Conservation (phyloP, 2,797 vertebrate species). For the Margarornis squamiger region DNA sequence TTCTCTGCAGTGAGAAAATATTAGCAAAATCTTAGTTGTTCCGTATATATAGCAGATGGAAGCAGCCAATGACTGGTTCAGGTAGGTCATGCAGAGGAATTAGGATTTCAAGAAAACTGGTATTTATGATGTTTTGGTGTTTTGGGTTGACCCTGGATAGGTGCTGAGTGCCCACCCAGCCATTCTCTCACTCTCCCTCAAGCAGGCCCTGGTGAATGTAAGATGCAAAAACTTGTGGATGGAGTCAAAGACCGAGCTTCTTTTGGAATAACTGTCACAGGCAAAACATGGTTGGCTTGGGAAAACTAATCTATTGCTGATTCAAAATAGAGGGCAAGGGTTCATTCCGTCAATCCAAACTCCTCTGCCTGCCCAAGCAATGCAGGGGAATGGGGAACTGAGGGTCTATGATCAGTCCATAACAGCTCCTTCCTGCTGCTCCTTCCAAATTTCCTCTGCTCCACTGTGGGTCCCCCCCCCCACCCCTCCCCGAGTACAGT, state of each 20-base stretch:
- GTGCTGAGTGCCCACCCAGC: background rate
- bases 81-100: background rate
- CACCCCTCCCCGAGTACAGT: fast-evolving
- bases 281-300: background rate
- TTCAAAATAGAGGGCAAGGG: background rate
- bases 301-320: background rate
- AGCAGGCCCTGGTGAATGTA: background rate
- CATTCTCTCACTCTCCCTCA: background rate
- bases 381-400: background rate
- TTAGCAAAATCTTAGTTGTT: background rate
- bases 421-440: background rate
- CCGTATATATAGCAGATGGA: background rate
- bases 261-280: background rate
- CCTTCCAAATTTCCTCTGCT: background rate
- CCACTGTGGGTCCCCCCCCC: fast-evolving
- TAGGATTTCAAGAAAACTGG: background rate
- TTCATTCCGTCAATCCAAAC: background rate
- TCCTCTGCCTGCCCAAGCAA: background rate
- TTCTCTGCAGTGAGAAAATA: background rate
- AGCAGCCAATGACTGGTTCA: background rate
- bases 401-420: fast-evolving
- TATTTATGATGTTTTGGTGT: background rate
- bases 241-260: background rate
- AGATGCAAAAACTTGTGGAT: background rate
- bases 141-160: background rate